Percentiles rank a stretch among this genome's conserved stretches.
phyloP scores from a whole-genome alignment of 2,888 invertebrate genomes.

The Tenthredo livida region DNA sequence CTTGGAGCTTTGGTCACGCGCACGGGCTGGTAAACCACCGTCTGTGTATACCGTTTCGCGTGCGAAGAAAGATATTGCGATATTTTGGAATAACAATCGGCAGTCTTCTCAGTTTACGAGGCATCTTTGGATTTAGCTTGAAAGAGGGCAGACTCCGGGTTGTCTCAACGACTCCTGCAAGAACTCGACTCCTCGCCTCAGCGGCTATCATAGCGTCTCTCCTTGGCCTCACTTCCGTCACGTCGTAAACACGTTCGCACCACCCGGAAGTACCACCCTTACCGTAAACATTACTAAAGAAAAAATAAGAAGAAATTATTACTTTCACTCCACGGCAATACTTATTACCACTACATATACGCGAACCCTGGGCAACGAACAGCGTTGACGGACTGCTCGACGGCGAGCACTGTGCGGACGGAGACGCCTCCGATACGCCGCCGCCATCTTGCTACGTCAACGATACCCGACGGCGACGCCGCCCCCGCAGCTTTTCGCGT shows the following conservation, averaged over 20 bases:
- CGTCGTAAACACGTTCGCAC: conserved; percentile 44
- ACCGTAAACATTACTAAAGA: background rate
- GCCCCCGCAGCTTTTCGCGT: conserved; percentile 62
- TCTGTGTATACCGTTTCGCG: conserved; percentile 54
- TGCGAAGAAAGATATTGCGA: conserved; percentile 49
- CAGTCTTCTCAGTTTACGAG: conserved; percentile 53
- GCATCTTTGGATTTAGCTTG: conserved; percentile 47
- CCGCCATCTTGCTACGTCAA: conserved; percentile 76
- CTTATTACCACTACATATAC: conserved; percentile 21
- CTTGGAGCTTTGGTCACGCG: conserved; percentile 67
- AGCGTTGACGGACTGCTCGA: conserved; percentile 74
- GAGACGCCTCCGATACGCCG: conserved; percentile 78
- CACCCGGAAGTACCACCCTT: conserved; percentile 32
- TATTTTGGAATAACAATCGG: conserved; percentile 53
- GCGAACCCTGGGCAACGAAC: conserved; percentile 49
- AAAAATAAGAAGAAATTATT: background rate
- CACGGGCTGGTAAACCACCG: conserved; percentile 58
- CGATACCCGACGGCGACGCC: conserved; percentile 69
- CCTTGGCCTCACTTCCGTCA: conserved; percentile 44
- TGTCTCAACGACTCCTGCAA: conserved; percentile 21
- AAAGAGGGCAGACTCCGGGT: conserved; percentile 27
- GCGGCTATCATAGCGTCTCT: conserved; percentile 40
- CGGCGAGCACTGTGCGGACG: conserved; percentile 75
- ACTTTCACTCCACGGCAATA: background rate
- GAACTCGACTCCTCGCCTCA: conserved; percentile 14